Evolutionary conservation across 2,797 vertebrate genomes (phyloP), one percentile per base, ranked within the genome.

Genomic region (Microchirus variegatus): DNA sequence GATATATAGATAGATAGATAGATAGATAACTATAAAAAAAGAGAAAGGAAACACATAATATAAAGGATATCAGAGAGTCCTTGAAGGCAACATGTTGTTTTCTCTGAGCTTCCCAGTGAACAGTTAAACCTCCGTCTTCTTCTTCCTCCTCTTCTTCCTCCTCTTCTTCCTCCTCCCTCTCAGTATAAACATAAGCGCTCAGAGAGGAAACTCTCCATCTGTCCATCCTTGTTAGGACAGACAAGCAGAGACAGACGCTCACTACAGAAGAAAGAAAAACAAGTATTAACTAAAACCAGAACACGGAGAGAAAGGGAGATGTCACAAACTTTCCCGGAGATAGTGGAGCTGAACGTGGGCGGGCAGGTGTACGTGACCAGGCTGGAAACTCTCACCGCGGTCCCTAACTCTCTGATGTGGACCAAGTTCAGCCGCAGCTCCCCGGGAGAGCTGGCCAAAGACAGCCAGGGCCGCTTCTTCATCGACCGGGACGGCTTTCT

Each of bases 291-390:
- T 5, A 35, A 2, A 10, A 19, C 40, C 12, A 11, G 15, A 31
- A 8, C 9, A 10, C 35, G 36, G 15, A 16, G 8, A 31, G 2
- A 31, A 22, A 10, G 15, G 59, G 63, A 73, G 1, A 95, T 94
- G 91, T 93, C 94, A 35, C 93, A 92, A 35, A 92, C 56, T 63
- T 93, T 88, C 91, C 91, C 95, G 0, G 95, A 97, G 42, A 94
- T 98, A 15, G 91, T 98, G 53, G 96, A 98, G 88, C 92, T 98
- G 19, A 97, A 98, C n/a, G 96, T 98, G 64, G 96, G 97, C 0
- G 96, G 96, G 0, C 96, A 98, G 87, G 94, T 96, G 72, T 98
- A 98, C 50, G 94, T 96, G 75, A 98, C 96, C 67, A 93, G 94
- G 0, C 94, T 94, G 22, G 91, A 93, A 48, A 98, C 96, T 53